A percentile compares a stretch with the other conserved stretches of the same genome.
Conservation (phyloP, 2,888 invertebrate species). For the Noctua fimbriata region DNA sequence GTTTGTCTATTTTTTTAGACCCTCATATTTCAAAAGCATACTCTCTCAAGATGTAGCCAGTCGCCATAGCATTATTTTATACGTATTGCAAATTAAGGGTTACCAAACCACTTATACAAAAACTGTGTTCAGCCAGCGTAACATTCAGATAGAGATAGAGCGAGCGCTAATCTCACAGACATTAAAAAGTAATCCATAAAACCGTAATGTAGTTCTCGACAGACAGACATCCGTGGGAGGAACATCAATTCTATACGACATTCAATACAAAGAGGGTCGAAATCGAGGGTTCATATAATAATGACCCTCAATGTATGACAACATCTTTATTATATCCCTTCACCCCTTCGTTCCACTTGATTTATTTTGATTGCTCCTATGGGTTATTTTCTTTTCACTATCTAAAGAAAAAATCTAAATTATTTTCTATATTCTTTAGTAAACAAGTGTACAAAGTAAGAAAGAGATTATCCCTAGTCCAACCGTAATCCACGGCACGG, state of each 20-base stretch:
- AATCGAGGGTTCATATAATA: slow-evolving; percentile 78
- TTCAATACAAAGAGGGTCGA: slow-evolving; percentile 74
- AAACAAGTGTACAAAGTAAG: slow-evolving; percentile 53
- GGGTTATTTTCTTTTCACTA: slow-evolving; percentile 32
- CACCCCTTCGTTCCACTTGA: slow-evolving; percentile 64
- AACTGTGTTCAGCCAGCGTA: slow-evolving; percentile 28
- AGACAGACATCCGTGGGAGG: slow-evolving; percentile 70
- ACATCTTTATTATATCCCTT: slow-evolving; percentile 77
- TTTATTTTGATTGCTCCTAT: slow-evolving; percentile 64
- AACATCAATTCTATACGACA: slow-evolving; percentile 77
- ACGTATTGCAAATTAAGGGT: slow-evolving; percentile 42
- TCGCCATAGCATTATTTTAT: slow-evolving; percentile 17
- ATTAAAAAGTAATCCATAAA: slow-evolving; percentile 73
- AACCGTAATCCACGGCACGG: slow-evolving; percentile 41
- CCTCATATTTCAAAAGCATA: slow-evolving; percentile 4
- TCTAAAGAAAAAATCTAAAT: slow-evolving; percentile 31
- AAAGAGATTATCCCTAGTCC: slow-evolving; percentile 53
- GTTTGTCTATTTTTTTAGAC: neutral
- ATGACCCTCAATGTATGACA: slow-evolving; percentile 76
- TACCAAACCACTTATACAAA: slow-evolving; percentile 41
- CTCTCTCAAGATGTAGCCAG: neutral
- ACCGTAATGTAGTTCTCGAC: slow-evolving; percentile 64
- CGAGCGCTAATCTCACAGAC: slow-evolving; percentile 55
- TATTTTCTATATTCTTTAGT: slow-evolving; percentile 23
- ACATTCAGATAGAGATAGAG: slow-evolving; percentile 40